Percentiles rank a stretch among this genome's conserved stretches.
Conservation (phyloP, 2,888 invertebrate genomes). For the Folsomia candida region DNA sequence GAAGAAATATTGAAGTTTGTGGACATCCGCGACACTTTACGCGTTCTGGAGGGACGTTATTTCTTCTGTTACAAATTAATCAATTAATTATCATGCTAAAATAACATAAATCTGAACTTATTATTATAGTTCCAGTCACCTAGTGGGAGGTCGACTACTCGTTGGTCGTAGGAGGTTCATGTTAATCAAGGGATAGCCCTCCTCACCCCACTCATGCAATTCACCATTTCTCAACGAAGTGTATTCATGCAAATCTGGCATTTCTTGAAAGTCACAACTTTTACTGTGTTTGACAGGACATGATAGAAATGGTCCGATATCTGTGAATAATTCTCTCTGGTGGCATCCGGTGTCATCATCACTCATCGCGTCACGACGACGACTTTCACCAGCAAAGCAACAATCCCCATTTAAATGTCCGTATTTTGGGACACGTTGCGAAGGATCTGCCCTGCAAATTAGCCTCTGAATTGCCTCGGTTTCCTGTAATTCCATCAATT, state of each 20-base stretch:
- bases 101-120: too few relatives aligned
- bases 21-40: conserved; percentile 1
- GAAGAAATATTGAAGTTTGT: background rate
- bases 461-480: background rate
- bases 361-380: too few relatives aligned
- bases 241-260: background rate
- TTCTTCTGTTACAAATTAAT: too few relatives aligned
- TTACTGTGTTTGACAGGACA: background rate
- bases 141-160: too few relatives aligned
- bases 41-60: background rate
- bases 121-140: too few relatives aligned
- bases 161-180: too few relatives aligned
- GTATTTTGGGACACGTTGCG: background rate
- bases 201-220: too few relatives aligned
- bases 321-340: background rate
- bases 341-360: background rate
- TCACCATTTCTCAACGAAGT: background rate
- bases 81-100: too few relatives aligned
- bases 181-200: too few relatives aligned
- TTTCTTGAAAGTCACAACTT: background rate
- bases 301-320: conserved; percentile 2
- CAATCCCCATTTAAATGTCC: background rate
- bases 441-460: background rate
- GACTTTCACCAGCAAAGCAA: background rate
- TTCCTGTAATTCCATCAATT: background rate